Evolutionary conservation across 2,113 vertebrate species (phyloP).

Genomic region (Mungos mungo): DNA sequence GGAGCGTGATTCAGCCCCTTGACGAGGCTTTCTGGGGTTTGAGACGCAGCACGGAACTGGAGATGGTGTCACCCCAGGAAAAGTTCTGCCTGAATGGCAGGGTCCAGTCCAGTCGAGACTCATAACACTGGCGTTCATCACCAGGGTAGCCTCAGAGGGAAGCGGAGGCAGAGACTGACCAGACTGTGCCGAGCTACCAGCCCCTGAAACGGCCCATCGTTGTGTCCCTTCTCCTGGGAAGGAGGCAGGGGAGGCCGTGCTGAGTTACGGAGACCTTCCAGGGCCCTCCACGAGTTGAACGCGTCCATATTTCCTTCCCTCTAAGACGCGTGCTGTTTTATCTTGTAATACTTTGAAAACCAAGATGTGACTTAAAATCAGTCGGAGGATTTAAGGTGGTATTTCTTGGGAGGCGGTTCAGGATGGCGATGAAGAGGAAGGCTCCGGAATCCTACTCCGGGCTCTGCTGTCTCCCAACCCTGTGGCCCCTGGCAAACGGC

Average conservation of each 20-base stretch:
- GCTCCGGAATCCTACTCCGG: no score
- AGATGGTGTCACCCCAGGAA: not conserved
- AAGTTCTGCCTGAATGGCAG: not conserved
- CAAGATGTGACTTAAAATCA: slow-evolving; percentile 15
- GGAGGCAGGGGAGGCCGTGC: not conserved
- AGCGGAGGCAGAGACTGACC: not conserved
- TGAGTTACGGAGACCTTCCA: not conserved
- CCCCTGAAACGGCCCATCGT: not conserved
- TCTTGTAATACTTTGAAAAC: not conserved
- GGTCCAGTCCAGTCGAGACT: not conserved
- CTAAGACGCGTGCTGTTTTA: not conserved
- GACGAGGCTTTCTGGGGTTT: not conserved
- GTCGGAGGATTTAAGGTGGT: not conserved
- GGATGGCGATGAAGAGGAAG: not conserved
- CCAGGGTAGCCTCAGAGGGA: not conserved
- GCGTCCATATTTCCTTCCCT: not conserved
- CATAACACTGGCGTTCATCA: not conserved
- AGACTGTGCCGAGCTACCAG: not conserved
- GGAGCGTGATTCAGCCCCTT: not conserved
- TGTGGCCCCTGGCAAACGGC: not conserved
- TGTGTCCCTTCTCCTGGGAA: not conserved
- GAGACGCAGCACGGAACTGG: not conserved
- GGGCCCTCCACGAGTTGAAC: not conserved
- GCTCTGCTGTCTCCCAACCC: not conserved
- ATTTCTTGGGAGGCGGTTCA: not conserved